A percentile compares a stretch with the other conserved stretches of the same genome.
phyloP scores from a whole-genome alignment of 2,888 invertebrate species.

The Orchesella flavescens region DNA sequence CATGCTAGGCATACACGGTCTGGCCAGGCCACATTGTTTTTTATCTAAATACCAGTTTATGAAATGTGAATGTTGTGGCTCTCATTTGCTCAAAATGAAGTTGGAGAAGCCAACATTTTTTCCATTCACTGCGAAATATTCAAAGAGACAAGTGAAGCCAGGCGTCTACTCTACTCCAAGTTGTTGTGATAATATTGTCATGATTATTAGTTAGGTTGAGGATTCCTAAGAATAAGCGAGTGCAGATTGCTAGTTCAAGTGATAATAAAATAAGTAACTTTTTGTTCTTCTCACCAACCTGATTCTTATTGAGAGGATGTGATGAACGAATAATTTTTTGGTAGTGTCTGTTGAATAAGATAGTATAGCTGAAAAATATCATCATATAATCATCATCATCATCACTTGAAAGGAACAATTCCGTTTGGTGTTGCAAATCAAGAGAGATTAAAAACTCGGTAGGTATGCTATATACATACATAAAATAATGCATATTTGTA shows the following conservation, averaged over 20 bases:
- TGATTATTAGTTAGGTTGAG: constrained; percentile 2
- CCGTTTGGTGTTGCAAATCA: no score
- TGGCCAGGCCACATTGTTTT: not conserved
- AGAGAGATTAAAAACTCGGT: no score
- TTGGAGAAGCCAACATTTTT: not conserved
- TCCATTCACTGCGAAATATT: constrained; percentile 32
- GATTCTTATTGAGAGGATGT: not conserved
- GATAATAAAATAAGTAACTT: not conserved
- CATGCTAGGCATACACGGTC: not conserved
- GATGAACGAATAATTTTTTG: no score
- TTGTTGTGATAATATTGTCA: not conserved
- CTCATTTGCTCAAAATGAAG: no score
- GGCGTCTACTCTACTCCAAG: not conserved
- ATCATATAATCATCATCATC: no score
- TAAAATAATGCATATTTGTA: no score
- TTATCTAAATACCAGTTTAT: no score
- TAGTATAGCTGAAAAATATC: no score
- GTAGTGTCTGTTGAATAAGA: no score
- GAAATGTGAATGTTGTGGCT: no score
- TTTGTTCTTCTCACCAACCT: not conserved
- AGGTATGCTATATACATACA: no score
- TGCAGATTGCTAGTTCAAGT: not conserved
- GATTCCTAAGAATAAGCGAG: not conserved
- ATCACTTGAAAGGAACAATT: no score
- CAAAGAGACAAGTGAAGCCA: constrained; percentile 30